Conservation (phyloP, 2,797 vertebrate species). For the Notolabrus celidotus region DNA sequence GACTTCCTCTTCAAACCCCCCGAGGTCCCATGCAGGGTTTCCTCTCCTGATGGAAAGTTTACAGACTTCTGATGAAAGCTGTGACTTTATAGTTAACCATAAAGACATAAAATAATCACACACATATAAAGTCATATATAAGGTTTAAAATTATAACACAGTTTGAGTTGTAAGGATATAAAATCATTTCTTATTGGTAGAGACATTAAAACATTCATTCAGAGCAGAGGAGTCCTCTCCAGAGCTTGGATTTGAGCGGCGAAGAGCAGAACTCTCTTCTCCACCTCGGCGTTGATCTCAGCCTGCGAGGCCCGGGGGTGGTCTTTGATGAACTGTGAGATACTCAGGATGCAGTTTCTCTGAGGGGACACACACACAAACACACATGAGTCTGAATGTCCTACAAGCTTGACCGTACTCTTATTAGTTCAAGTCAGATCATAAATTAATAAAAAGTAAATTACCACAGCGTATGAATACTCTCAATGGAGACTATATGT, state of each 20-base stretch:
- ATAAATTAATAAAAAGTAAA: no score
- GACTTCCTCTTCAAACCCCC: neutral
- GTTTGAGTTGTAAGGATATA: neutral
- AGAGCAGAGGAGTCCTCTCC: slow-evolving; percentile 66
- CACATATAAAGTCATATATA: neutral
- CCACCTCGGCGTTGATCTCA: slow-evolving; percentile 76
- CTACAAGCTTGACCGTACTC: no score
- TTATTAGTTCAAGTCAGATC: no score
- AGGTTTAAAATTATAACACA: neutral
- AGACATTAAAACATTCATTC: slow-evolving; percentile 12
- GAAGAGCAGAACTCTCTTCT: slow-evolving; percentile 82
- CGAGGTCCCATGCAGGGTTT: neutral
- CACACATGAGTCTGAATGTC: no score
- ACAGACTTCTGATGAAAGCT: neutral
- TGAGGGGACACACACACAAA: slow-evolving; percentile 48
- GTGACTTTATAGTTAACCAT: neutral
- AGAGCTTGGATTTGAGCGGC: slow-evolving; percentile 79
- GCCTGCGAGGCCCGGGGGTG: slow-evolving; percentile 78
- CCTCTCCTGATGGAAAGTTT: neutral
- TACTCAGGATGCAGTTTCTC: slow-evolving; percentile 80
- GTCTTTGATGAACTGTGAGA: slow-evolving; percentile 76
- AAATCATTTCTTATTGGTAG: neutral
- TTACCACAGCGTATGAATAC: no score
- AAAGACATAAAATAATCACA: neutral
- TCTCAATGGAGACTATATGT: no score